Base-by-base conservation (phyloP, 1,140 invertebrate genomes). In the Orius insidiosus region DNA sequence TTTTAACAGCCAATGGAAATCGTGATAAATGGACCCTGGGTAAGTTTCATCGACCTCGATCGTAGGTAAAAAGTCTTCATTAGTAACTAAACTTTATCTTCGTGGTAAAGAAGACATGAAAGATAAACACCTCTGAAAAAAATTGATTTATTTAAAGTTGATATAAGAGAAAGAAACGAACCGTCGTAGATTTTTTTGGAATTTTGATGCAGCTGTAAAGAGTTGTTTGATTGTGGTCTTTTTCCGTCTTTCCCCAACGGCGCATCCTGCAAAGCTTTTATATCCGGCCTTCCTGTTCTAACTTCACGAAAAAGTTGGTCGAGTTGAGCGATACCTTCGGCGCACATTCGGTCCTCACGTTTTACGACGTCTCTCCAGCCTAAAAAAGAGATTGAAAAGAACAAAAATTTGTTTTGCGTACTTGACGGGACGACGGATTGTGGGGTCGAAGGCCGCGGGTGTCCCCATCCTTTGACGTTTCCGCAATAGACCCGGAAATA, bases 1-100 rank as follows among this genome's bases (percentile, higher is more conserved):
- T 72, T 97, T 96, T 79, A 97, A 87, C 1, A 98, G 68, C 93
- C 93, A 98, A 63, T 97, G 85, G 61, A 93, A 88, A 64, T 98
- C 92, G 48, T 78, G 79, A 58, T 93, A 78, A 19, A 95, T 77
- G 51, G 83, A 82, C 51, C 79, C 83, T 15, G 88, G 85, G 60
- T 88, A 95, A 11, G 84, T 87, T 64, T 98, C 93, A 62, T 97
- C 92, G 10, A 97, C 80, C 67, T 96, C 89, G 53, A 97, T 84
- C 24, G 94, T 87, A 3, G 94, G 94, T 34, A 96, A 67, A 61
- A 89, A 89, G 53, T 98, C 93, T 66, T 97, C 93, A 58, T 86
- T 89, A 2, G 92, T 97, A 7, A 95, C 85, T 45, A 97, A 19
- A 98, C 78, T 60, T 87, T 89, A 60, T 96, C 89, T 56, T 96